Percentiles rank a stretch among this genome's conserved stretches.
Evolutionary conservation across 2,888 invertebrate genomes (phyloP).

Genomic region (Melanophora roralis): DNA sequence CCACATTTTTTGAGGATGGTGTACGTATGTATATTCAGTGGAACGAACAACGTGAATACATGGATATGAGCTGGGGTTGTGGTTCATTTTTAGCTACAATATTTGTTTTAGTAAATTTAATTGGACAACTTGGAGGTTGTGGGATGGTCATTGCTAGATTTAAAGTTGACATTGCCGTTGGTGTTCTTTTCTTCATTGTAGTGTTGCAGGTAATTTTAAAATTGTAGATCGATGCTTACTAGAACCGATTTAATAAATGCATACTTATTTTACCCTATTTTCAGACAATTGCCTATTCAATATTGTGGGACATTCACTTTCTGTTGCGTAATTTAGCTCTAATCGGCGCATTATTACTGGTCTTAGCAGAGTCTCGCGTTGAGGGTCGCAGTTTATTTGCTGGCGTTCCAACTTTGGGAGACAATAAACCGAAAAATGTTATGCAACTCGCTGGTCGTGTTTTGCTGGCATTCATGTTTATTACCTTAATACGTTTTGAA

Average conservation of each 20-base stretch:
- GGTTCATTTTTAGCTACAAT: conserved; percentile 94
- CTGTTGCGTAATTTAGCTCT: conserved; percentile 96
- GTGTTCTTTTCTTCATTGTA: conserved; percentile 95
- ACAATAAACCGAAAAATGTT: conserved; percentile 98
- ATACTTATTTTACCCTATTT: neutral
- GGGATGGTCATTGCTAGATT: conserved; percentile 95
- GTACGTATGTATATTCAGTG: conserved; percentile 99
- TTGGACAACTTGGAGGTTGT: conserved; percentile 97
- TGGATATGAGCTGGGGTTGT: conserved; percentile 98
- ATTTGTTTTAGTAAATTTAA: conserved; percentile 96
- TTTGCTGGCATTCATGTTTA: conserved; percentile 98
- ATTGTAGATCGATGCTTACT: no score
- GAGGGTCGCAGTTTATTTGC: conserved; percentile 97
- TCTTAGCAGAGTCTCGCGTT: conserved; percentile 96
- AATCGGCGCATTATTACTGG: conserved; percentile 96
- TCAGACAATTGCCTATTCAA: conserved; percentile 95
- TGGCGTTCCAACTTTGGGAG: conserved; percentile 93
- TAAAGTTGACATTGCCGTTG: conserved; percentile 94
- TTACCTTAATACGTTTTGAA: conserved; percentile 96
- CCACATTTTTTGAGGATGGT: conserved; percentile 99
- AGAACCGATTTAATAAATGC: neutral
- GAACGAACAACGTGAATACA: conserved; percentile 97
- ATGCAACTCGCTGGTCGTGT: conserved; percentile 97
- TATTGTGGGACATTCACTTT: conserved; percentile 99
- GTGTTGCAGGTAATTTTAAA: conserved; percentile 89